phyloP scores from a whole-genome alignment of 2,888 invertebrate genomes.

The Orthosia incerta region DNA sequence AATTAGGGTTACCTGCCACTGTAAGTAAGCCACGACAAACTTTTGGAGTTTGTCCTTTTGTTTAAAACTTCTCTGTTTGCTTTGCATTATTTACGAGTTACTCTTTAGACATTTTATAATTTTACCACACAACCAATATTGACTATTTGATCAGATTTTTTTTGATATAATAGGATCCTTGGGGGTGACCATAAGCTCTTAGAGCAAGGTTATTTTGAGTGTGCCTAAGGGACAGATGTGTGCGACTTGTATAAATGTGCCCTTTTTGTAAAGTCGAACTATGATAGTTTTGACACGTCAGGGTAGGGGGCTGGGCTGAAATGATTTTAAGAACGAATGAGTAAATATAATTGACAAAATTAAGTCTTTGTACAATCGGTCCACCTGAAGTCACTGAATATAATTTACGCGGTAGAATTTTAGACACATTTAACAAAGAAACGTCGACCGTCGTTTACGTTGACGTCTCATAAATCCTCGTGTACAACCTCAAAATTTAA shows the following conservation, averaged over 20 bases:
- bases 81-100: not conserved
- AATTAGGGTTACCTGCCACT: not conserved
- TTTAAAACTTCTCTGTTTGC: not conserved
- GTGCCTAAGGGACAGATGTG: too few relatives aligned
- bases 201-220: too few relatives aligned
- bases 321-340: not conserved
- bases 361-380: not conserved
- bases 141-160: not conserved
- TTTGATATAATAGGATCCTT: not conserved
- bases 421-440: conserved; percentile 30
- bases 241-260: too few relatives aligned
- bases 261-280: too few relatives aligned
- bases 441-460: too few relatives aligned
- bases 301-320: too few relatives aligned
- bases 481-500: conserved; percentile 29
- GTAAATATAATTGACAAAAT: not conserved
- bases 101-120: not conserved
- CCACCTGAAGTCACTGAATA: conserved; percentile 7
- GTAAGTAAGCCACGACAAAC: not conserved
- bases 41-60: not conserved
- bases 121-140: not conserved
- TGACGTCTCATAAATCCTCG: conserved; percentile 36
- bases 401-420: conserved; percentile 9
- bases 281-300: too few relatives aligned
- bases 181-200: too few relatives aligned